These are phyloP conservation scores for Drosophila watanabei DNA, from an alignment of 1,140 invertebrate species.

Conservation along the genomic window DNA sequence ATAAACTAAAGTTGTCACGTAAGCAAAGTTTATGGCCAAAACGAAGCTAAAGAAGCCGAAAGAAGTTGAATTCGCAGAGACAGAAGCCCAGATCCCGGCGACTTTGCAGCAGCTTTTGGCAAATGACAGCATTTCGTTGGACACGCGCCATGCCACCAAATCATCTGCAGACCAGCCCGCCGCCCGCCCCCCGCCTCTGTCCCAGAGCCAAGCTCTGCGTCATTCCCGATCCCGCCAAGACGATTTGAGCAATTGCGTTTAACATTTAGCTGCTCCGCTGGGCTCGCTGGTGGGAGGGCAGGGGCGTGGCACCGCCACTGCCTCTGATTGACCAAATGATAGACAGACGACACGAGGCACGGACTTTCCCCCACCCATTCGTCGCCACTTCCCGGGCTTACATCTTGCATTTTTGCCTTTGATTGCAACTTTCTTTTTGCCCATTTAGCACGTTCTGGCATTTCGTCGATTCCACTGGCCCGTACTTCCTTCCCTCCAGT, in stretches of 20 bases:
- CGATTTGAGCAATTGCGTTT: conserved; percentile 62
- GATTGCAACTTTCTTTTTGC: conserved; percentile 73
- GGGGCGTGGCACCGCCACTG: conserved; percentile 35
- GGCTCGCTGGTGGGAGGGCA: conserved; percentile 13
- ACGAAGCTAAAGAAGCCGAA: conserved; percentile 36
- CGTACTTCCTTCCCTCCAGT: neutral
- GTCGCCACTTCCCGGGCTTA: conserved; percentile 19
- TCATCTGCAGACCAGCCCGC: conserved; percentile 61
- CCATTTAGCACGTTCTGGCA: conserved; percentile 70
- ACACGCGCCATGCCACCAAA: conserved; percentile 81
- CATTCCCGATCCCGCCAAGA: conserved; percentile 24
- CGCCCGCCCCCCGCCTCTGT: neutral
- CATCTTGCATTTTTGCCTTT: conserved; percentile 71
- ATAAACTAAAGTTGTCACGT: conserved; percentile 84
- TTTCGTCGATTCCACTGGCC: conserved; percentile 42
- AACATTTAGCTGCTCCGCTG: conserved; percentile 66
- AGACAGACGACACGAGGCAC: conserved; percentile 60
- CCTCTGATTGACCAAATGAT: conserved; percentile 80
- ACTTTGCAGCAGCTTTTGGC: conserved; percentile 69
- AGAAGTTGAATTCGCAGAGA: conserved; percentile 28
- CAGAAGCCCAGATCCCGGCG: conserved; percentile 32
- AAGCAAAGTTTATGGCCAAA: conserved; percentile 82
- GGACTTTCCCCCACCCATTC: neutral
- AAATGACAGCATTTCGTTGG: conserved; percentile 74
- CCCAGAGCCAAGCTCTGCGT: neutral